Conservation (phyloP, 1,140 invertebrate species). For the Panagrolaimus sp. region DNA sequence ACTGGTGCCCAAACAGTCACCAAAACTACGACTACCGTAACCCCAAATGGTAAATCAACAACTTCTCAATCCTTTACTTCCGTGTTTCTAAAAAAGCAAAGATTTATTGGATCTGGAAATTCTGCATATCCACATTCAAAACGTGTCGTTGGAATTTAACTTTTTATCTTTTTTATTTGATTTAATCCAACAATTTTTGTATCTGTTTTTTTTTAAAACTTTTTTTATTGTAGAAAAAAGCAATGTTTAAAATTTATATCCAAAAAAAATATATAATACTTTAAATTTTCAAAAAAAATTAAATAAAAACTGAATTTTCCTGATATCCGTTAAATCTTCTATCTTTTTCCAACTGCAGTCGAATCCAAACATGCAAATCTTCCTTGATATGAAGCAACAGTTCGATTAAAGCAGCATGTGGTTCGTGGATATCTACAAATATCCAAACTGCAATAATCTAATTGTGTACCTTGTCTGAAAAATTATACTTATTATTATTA, state of each 20-base stretch:
- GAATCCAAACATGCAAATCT: neutral
- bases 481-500: too few species aligned
- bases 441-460: conserved; percentile 13
- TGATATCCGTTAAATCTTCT: too few species aligned
- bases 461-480: conserved; percentile 5
- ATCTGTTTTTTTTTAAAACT: too few species aligned
- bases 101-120: neutral
- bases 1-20: neutral
- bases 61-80: neutral
- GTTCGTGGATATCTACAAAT: neutral
- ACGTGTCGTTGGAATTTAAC: neutral
- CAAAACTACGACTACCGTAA: neutral
- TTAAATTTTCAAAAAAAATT: too few species aligned
- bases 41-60: neutral
- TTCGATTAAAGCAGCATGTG: conserved; percentile 12
- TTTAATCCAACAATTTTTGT: neutral
- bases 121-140: neutral
- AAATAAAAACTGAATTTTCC: too few species aligned
- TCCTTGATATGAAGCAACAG: neutral
- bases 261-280: too few species aligned
- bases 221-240: too few species aligned
- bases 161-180: neutral
- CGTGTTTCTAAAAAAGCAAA: conserved; percentile 9
- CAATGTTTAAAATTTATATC: too few species aligned
- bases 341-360: too few species aligned